Base-by-base conservation (phyloP, 2,113 vertebrate species). In the Sorex fumeus region DNA sequence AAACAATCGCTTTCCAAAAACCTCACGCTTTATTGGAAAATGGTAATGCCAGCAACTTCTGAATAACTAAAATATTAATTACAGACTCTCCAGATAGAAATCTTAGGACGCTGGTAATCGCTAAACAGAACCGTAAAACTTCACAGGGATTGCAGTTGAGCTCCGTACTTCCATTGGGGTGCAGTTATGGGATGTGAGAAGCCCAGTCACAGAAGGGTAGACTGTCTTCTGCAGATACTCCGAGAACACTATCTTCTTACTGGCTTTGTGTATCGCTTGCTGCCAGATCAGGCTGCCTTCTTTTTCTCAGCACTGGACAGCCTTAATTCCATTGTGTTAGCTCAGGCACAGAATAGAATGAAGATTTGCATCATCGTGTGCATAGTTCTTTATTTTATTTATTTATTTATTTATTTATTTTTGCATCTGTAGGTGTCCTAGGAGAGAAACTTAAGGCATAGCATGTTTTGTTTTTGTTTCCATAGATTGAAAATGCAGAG, bases 21-120 rank as follows among this genome's bases (percentile, higher is more conserved):
- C n/a, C 19, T 66, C 3, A 28, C 21, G 30, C 47, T 53, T 60
- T 47, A 74, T 3, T 79, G 53, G 34, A 53, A 84, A 66, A 16
- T 7, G 36, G 15, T 16, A 36, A 10, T 7, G 53, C 13, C 28
- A 69, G 13, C 19, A 67, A 23, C 19, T 34, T 82, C 64, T 40
- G 19, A 7, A 0, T 64, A 53, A 80, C 66, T 36, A 25, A 21
- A 32, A 28, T 47, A 53, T 60, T 12, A 34, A 23, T 34, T 78
- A 66, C 69, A 47, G 2, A 0, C n/a, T 45, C 3, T 19, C 27
- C 3, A 47, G 50, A 3, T 34, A 2, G n/a, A 1, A 3, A 4
- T 71, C 53, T 67, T 72, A 12, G 36, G 74, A 12, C 21, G 30
- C 34, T 78, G 67, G 25, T 11, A 11, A 6, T 81, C 32, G 21